Conservation (phyloP, 2,888 invertebrate genomes). For the Allygus modestus region DNA sequence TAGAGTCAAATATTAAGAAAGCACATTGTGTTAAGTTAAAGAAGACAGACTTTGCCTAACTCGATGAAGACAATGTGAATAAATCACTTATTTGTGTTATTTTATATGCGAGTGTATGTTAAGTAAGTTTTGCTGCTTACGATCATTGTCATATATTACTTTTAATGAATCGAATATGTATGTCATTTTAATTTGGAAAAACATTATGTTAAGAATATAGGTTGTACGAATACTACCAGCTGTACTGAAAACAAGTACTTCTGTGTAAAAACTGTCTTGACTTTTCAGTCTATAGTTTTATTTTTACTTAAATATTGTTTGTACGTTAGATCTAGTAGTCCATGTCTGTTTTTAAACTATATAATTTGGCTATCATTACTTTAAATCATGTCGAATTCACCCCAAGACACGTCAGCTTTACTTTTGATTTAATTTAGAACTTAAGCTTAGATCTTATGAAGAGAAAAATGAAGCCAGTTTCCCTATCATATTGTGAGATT, state of each 20-base stretch:
- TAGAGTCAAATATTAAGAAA: not conserved
- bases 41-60: not conserved
- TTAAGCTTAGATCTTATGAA: too few species aligned
- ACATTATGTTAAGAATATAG: not conserved
- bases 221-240: too few species aligned
- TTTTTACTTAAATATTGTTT: not conserved
- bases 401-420: not conserved
- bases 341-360: not conserved
- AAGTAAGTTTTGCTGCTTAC: not conserved
- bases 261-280: not conserved
- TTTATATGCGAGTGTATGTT: conserved; percentile 22
- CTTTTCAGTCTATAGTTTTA: not conserved
- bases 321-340: not conserved
- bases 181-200: not conserved
- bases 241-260: not conserved
- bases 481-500: too few species aligned
- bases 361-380: not conserved
- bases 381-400: not conserved
- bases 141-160: not conserved
- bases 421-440: not conserved
- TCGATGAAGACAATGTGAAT: conserved; percentile 39
- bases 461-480: too few species aligned
- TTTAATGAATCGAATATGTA: not conserved
- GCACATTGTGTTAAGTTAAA: not conserved
- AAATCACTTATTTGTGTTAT: conserved; percentile 24